Evolutionary conservation across 2,797 vertebrate genomes (phyloP), one percentile per base, ranked within the genome.

Genomic region (Halcyon badia): DNA sequence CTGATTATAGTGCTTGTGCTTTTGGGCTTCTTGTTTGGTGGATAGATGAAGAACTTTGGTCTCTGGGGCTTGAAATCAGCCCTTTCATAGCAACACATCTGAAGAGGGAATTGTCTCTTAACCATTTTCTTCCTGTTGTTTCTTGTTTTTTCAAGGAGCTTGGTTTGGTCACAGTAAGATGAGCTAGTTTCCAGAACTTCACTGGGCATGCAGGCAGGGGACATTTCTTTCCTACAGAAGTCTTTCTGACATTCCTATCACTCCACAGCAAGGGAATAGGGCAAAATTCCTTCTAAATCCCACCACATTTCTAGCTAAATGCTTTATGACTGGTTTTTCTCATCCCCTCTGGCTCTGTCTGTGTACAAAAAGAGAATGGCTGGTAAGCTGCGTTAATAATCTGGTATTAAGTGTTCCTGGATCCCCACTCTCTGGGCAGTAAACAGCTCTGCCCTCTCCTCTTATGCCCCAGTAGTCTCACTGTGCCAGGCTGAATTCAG

Each of bases 351-450:
- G 91, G 80, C 97, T 94, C 80, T 96, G 85, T 22, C 49, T 86
- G 78, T 70, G 94, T 94, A 71, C 88, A 86, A 84, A 94, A 91
- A 95, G 87, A 79, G 66, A 97, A 96, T 96, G 87, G 78, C 91
- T 95, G 81, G 89, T 97, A 97, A 97, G 86, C 95, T 89, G 96
- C 25, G 14, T 96, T 92, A 96, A 95, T 97, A 97, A 96, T 96
- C 83, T 94, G 96, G 97, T 90, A 97, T 97, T 97, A 97, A 94
- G 89, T 97, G 97, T 97, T 96, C 97, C 70, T 87, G 85, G 54
- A 80, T 94, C 87, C 44, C 78, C 73, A 5, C 56, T 87, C 70
- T 88, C 44, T 93, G 88, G 78, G 33, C 81, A 91, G 79, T 92
- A 93, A 95, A 96, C 78, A 96, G 80, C 60, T 77, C 52, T 93